Conservation (phyloP, 2,797 vertebrate genomes). For the Aulostomus chinensis region DNA sequence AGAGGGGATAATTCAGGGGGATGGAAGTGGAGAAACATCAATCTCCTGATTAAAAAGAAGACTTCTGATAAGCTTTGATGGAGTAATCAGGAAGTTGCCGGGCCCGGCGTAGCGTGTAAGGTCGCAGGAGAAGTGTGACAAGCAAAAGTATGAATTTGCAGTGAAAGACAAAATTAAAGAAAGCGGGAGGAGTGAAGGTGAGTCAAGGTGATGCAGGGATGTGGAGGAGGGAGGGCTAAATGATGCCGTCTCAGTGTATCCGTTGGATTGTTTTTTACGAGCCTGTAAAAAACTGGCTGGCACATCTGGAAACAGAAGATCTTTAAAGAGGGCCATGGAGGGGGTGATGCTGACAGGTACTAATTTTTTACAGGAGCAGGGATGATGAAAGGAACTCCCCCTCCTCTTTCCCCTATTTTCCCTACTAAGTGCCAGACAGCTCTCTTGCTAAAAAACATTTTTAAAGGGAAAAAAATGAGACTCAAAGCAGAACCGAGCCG, state of each 20-base stretch:
- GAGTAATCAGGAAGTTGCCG: conserved; percentile 9
- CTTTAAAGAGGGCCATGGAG: conserved; percentile 47
- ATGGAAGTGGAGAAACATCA: not conserved
- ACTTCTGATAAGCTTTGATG: conserved; percentile 25
- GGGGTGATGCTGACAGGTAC: conserved; percentile 72
- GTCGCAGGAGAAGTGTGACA: conserved; percentile 7
- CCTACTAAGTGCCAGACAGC: conserved; percentile 1
- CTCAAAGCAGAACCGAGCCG: not conserved
- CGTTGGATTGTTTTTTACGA: conserved; percentile 56
- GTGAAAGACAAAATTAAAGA: conserved; percentile 15
- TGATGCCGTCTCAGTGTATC: conserved; percentile 57
- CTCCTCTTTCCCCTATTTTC: not conserved
- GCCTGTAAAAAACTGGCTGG: conserved; percentile 49
- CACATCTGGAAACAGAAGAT: conserved; percentile 70
- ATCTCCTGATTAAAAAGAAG: conserved; percentile 9
- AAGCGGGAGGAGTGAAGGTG: too few species aligned
- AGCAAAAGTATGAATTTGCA: conserved; percentile 7
- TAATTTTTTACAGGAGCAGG: conserved; percentile 58
- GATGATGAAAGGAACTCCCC: conserved; percentile 46
- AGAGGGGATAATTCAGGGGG: conserved; percentile 20
- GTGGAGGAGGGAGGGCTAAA: conserved; percentile 9
- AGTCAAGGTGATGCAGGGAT: conserved; percentile 34
- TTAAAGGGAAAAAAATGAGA: conserved; percentile 13
- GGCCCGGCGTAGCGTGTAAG: not conserved
- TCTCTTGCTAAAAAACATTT: conserved; percentile 13